Base-by-base conservation (phyloP, 1,140 invertebrate species). In the Eueides isabella region DNA sequence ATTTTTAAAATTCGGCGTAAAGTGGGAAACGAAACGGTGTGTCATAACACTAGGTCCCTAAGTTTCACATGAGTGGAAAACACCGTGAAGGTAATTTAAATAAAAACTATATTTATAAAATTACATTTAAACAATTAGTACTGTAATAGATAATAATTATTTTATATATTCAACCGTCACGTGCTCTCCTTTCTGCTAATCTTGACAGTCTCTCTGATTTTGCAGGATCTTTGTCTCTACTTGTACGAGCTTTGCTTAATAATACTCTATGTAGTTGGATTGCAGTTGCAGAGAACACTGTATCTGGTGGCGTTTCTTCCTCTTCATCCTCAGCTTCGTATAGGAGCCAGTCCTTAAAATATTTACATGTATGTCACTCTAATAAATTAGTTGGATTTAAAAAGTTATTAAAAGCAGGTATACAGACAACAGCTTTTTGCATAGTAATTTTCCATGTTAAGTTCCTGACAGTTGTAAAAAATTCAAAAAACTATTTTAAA, bases 271-370 rank as follows among this genome's bases (percentile, higher is more conserved):
- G 93, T 5, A 95, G 62, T 26, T 94, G 83, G 5, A 84, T 71
- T 11, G 94, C 94, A 19, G 88, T 88, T 28, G 94, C 94, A 33
- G 81, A 80, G 74, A 94, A 95, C 3, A 95, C 78, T 0, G 86
- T 88, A 5, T 85, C 85, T 9, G 71, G 16, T n/a, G 83, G 65
- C 30, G 77, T 76, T 29, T 75, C 76, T 5, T 83, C 78, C 12
- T 71, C 69, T 9, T 84, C 80, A 12, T 71, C 75, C 0, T 74
- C 71, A 44, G 75, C 65, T 77, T 92, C 88, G 64, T 85, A 82
- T 28, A 92, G 70, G 5, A 71, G 79, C 89, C 90, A 91, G 28
- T 80, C 73, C 88, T 90, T 7, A 75, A 64, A 68, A 5, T 38
- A 35, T 35, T 3, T 48, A 62, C 5, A 65, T 35, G 29, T 29